Evolutionary conservation across 2,888 invertebrate species (phyloP).

Genomic region (Lepas anatifera): DNA sequence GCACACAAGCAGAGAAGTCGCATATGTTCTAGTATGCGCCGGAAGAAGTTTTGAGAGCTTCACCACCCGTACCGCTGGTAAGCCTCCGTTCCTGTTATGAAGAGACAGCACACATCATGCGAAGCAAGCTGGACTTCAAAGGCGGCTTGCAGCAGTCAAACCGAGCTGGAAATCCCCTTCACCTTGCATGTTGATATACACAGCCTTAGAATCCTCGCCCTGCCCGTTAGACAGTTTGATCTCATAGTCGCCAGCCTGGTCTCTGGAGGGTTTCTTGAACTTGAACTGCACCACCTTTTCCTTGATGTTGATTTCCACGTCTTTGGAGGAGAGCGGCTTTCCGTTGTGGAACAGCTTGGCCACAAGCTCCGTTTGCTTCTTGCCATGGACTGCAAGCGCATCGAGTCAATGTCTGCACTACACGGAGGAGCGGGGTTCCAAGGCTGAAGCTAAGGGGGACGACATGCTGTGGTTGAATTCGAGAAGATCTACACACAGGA

Average conservation of each 20-base stretch:
- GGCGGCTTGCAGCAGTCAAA: too few species aligned
- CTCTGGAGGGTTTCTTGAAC: conserved; percentile 77
- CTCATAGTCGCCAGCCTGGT: conserved; percentile 80
- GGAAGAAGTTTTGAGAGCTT: too few species aligned
- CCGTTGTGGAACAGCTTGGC: conserved; percentile 85
- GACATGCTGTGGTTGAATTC: too few species aligned
- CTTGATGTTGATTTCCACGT: conserved; percentile 75
- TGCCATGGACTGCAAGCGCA: conserved; percentile 58
- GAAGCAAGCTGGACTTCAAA: too few species aligned
- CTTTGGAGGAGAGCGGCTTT: conserved; percentile 71
- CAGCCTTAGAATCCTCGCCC: conserved; percentile 77
- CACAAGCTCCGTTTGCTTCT: conserved; percentile 74
- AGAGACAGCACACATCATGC: too few species aligned
- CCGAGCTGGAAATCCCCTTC: too few species aligned
- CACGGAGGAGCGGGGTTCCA: not conserved
- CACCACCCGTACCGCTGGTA: too few species aligned
- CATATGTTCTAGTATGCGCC: too few species aligned
- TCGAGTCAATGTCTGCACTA: not conserved
- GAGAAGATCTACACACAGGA: too few species aligned
- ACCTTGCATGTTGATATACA: conserved; percentile 72
- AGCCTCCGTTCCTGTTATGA: too few species aligned
- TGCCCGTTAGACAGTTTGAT: conserved; percentile 85
- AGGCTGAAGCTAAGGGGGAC: too few species aligned
- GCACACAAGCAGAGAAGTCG: too few species aligned
- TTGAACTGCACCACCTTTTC: conserved; percentile 84